Base-by-base conservation (phyloP, 1,140 invertebrate genomes). In the Thalassaphorura encarpata region DNA sequence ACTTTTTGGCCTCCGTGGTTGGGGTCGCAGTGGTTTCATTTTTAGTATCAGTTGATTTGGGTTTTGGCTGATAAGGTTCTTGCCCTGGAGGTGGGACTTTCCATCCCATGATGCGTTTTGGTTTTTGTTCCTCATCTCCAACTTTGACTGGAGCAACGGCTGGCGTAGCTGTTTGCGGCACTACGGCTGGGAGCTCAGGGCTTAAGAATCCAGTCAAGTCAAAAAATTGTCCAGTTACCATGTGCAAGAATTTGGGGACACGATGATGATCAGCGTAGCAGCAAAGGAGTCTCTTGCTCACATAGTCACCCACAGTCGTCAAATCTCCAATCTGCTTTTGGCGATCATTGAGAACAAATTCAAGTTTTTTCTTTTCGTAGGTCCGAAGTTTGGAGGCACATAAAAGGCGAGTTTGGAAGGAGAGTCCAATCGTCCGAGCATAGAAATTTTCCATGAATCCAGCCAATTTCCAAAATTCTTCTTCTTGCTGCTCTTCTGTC, bases 251-350 rank as follows among this genome's bases (percentile, higher is more conserved):
- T 16, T 57, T 48, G 11, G 55, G 26, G 13, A 29, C 16, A 3
- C 43, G 26, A 21, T 56, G 26, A 0, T 36, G 27, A 46, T 58
- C 51, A 5, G 45, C 50, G 51, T 61, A 64, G 36, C 49, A 61
- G 23, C 59, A 64, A 3, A 64, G 41, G 16, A 64, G 56, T 43
- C 59, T 40, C 27, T 61, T 64, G 47, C 63, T 64, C 2, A 61
- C 57, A 58, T 61, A 53, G 27, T 64, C 63, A 6, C 63, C 63
- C 28, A 61, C 41, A 18, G 33, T 31, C 3, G 56, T 55, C 24
- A 64, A n/a, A 4, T 45, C 18, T 0, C 59, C 60, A 24, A 64
- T 4, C 3, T 27, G 18, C 48, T 58, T 60, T 1, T 19, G 2
- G 26, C 23, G 19, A 1, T 27, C 8, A 0, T 52, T 33, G 13